Conservation (phyloP, 2,113 vertebrate species). For the Phasianus colchicus region DNA sequence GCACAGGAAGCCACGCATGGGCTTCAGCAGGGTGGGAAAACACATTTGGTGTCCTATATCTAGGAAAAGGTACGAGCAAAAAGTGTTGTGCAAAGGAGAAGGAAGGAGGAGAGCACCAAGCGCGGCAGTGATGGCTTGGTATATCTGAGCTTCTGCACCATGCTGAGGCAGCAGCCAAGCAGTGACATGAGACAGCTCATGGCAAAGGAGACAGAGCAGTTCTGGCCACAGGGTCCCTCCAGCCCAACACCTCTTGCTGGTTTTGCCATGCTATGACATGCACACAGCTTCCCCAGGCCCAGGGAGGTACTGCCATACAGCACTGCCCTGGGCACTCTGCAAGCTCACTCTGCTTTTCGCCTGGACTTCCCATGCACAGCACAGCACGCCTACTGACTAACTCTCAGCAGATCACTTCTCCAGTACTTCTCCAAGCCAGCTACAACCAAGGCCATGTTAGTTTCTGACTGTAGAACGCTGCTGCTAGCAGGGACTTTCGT, state of each 20-base stretch:
- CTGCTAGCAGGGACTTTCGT: neutral
- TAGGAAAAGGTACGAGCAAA: neutral
- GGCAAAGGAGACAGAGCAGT: neutral
- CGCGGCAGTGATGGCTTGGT: neutral
- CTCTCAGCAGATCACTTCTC: neutral
- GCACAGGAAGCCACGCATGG: neutral
- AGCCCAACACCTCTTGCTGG: neutral
- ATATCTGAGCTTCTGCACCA: neutral
- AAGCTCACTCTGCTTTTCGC: neutral
- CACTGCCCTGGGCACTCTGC: neutral
- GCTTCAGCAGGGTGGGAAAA: neutral
- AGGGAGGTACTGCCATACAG: neutral
- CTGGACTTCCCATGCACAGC: neutral
- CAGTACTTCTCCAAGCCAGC: neutral
- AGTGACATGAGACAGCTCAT: neutral
- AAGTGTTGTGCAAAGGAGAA: neutral
- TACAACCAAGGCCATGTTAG: neutral
- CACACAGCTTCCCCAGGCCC: neutral
- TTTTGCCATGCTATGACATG: neutral
- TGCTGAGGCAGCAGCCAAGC: neutral
- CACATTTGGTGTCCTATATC: neutral
- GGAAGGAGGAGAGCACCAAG: neutral
- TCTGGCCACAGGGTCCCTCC: neutral
- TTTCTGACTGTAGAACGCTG: neutral
- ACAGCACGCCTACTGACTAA: rapidly evolving